Conservation (phyloP, 2,888 invertebrate genomes). For the Cremastinae sp. region DNA sequence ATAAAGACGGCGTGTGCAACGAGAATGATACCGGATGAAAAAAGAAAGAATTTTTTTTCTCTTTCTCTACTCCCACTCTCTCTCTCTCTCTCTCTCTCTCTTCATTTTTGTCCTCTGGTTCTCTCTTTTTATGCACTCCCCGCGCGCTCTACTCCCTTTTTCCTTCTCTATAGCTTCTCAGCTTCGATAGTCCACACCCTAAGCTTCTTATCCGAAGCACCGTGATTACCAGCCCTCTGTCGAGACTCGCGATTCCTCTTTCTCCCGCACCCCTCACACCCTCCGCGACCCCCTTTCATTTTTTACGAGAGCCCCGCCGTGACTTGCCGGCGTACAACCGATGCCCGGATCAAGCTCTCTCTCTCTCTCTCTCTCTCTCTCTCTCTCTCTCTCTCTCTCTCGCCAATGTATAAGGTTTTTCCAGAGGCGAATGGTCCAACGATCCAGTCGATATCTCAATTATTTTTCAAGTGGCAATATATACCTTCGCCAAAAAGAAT, state of each 20-base stretch:
- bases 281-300: not conserved
- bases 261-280: not conserved
- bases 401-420: conserved; percentile 60
- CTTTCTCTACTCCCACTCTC: conserved; percentile 28
- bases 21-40: conserved; percentile 55
- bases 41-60: conserved; percentile 43
- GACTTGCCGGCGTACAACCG: no score
- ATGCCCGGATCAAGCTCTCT: not conserved
- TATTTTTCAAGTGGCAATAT: no score
- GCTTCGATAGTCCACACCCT: conserved; percentile 58
- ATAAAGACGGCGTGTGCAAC: conserved; percentile 32
- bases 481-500: no score
- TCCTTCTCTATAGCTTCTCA: conserved; percentile 45
- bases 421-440: conserved; percentile 26
- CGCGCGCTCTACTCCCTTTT: conserved; percentile 14
- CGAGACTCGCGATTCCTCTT: conserved; percentile 35
- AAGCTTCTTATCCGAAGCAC: conserved; percentile 66
- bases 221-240: conserved; percentile 62
- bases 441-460: no score
- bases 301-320: not conserved
- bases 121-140: conserved; percentile 17
- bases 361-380: conserved; percentile 29
- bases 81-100: conserved; percentile 11
- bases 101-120: conserved; percentile 26
- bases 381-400: conserved; percentile 50